These are phyloP conservation scores for Morone chrysops DNA, from an alignment of 2,113 vertebrate species.

Conservation along the genomic window DNA sequence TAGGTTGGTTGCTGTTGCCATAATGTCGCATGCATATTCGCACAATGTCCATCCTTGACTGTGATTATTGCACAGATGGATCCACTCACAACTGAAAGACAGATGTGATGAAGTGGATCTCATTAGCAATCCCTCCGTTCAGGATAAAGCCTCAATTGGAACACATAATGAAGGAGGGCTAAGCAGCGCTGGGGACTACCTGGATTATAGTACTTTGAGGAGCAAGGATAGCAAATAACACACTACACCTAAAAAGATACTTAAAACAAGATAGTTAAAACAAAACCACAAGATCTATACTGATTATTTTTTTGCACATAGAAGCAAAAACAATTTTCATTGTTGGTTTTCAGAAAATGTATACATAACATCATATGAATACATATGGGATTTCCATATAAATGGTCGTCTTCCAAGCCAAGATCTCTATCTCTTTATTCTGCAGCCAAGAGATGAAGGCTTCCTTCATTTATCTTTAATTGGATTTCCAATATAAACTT, in stretches of 20 bases:
- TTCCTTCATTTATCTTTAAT: conserved; percentile 78
- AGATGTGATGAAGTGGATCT: conserved; percentile 55
- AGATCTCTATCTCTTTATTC: conserved; percentile 59
- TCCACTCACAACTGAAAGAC: conserved; percentile 43
- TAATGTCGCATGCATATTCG: neutral
- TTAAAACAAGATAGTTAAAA: neutral
- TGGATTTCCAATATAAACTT: conserved; percentile 74
- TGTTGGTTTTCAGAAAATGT: conserved; percentile 7
- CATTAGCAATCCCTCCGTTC: conserved; percentile 47
- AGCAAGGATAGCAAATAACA: neutral
- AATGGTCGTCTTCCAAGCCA: conserved; percentile 56
- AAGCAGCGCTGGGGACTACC: neutral
- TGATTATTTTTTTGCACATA: neutral
- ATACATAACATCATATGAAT: conserved; percentile 36
- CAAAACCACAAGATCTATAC: neutral
- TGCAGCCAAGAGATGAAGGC: conserved; percentile 61
- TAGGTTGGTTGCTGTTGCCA: neutral
- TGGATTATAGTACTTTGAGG: neutral
- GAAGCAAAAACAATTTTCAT: conserved; percentile 10
- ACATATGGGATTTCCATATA: conserved; percentile 69
- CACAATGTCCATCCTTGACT: conserved; percentile 27
- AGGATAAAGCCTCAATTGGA: conserved; percentile 4
- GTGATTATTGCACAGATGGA: conserved; percentile 44
- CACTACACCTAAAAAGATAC: neutral
- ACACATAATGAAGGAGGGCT: conserved; percentile 17